These are phyloP conservation scores for Halocaridina rubra DNA, from an alignment of 2,888 invertebrate genomes.

Conservation along the genomic window DNA sequence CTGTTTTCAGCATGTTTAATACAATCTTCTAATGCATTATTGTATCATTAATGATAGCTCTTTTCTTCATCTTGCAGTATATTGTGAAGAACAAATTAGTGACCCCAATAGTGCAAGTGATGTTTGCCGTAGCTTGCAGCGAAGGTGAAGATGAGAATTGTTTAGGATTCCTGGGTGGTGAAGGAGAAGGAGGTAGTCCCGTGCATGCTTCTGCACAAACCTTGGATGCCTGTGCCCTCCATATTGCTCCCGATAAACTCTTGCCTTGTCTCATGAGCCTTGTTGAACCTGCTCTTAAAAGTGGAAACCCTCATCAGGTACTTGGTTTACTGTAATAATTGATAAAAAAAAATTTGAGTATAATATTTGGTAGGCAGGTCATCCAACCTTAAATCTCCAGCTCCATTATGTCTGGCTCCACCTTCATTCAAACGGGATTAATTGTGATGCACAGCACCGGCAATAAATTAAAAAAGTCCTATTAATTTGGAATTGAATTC, in stretches of 20 bases:
- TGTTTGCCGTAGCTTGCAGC: slow-evolving; percentile 78
- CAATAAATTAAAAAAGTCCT: too few species aligned
- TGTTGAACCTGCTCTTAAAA: slow-evolving; percentile 52
- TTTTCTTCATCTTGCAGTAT: slow-evolving; percentile 67
- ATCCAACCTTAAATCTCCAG: too few species aligned
- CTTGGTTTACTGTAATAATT: too few species aligned
- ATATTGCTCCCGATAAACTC: slow-evolving; percentile 81
- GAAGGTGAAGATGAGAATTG: slow-evolving; percentile 74
- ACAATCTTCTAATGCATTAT: too few species aligned
- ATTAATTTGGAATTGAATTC: too few species aligned
- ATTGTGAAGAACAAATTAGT: slow-evolving; percentile 79
- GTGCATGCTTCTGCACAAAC: slow-evolving; percentile 80
- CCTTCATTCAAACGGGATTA: too few species aligned
- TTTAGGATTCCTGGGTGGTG: slow-evolving; percentile 76
- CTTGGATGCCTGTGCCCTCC: slow-evolving; percentile 79
- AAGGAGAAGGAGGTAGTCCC: slow-evolving; percentile 77
- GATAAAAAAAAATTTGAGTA: too few species aligned
- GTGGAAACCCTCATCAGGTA: slow-evolving; percentile 54
- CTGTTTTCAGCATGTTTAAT: too few species aligned
- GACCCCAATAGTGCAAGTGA: slow-evolving; percentile 76
- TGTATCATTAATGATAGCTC: too few species aligned
- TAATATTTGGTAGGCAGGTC: too few species aligned
- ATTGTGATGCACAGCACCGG: too few species aligned
- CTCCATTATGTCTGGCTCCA: too few species aligned
- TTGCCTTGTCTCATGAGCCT: slow-evolving; percentile 76